phyloP scores from a whole-genome alignment of 2,888 invertebrate genomes.

The Leptopterna dolabrata region DNA sequence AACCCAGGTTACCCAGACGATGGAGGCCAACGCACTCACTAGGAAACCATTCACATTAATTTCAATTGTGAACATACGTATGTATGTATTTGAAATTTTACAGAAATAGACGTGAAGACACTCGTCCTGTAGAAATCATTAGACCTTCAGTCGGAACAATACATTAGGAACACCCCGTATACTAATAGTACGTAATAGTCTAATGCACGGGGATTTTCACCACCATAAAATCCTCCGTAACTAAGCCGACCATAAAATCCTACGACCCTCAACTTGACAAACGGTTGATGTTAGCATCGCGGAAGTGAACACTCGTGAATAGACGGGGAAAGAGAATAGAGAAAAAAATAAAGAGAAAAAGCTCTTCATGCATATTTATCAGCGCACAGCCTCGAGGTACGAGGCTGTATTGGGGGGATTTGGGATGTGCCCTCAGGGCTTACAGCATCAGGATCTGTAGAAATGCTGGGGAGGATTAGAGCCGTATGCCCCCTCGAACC shows the following conservation, averaged over 20 bases:
- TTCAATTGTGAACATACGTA: too few relatives aligned
- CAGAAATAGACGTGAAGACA: too few relatives aligned
- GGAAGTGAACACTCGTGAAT: background rate
- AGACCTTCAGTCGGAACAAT: too few relatives aligned
- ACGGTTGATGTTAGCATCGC: background rate
- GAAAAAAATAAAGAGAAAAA: background rate
- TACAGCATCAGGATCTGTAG: background rate
- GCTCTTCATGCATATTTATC: slow-evolving; percentile 10
- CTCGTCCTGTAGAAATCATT: too few relatives aligned
- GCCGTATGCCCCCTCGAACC: background rate
- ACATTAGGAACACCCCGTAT: too few relatives aligned
- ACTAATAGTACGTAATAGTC: background rate
- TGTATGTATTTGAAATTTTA: too few relatives aligned
- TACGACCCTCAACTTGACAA: background rate
- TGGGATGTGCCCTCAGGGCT: background rate
- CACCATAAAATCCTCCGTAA: background rate
- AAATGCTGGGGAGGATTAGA: background rate
- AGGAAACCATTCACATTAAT: too few relatives aligned
- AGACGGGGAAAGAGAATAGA: too few relatives aligned
- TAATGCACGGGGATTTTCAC: background rate
- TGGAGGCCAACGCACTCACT: too few relatives aligned
- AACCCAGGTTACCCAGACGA: too few relatives aligned
- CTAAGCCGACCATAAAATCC: background rate
- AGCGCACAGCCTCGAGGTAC: slow-evolving; percentile 2
- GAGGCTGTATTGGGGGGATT: background rate